Percentiles rank a stretch among this genome's conserved stretches.
Conservation (phyloP, 2,113 vertebrate species). For the Thamnaconus septentrionalis region DNA sequence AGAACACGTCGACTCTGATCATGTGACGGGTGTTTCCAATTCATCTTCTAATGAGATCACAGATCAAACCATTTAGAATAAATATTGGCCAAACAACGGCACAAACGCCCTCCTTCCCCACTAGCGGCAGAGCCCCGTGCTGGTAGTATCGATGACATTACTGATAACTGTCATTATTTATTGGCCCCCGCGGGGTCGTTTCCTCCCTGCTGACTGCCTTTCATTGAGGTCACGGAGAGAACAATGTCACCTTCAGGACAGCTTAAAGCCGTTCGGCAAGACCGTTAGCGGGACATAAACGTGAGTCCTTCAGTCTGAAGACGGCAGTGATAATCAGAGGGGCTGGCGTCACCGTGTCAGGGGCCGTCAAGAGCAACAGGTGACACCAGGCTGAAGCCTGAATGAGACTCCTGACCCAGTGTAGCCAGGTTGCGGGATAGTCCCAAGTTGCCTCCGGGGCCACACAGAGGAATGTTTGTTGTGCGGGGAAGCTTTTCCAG, state of each 20-base stretch:
- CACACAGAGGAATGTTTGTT: too few species aligned
- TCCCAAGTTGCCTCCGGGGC: too few species aligned
- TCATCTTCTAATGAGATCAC: too few species aligned
- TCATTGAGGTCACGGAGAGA: slow-evolving; percentile 7
- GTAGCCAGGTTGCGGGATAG: too few species aligned
- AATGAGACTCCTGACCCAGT: too few species aligned
- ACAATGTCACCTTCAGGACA: slow-evolving; percentile 6
- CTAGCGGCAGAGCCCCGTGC: not conserved
- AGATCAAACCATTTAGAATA: too few species aligned
- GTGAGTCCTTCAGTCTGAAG: not conserved
- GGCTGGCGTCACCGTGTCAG: not conserved
- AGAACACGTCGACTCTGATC: too few species aligned
- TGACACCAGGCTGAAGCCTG: not conserved
- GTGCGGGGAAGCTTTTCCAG: too few species aligned
- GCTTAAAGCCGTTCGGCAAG: not conserved
- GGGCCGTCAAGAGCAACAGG: not conserved
- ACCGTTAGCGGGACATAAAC: not conserved
- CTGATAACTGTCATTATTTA: slow-evolving; percentile 9
- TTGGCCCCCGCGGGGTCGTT: slow-evolving; percentile 15
- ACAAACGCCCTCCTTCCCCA: too few species aligned
- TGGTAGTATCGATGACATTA: slow-evolving; percentile 15
- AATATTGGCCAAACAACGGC: too few species aligned
- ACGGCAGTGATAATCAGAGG: not conserved
- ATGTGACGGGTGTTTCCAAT: too few species aligned
- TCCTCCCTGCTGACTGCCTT: slow-evolving; percentile 5